Percentiles rank a stretch among this genome's conserved stretches.
phyloP scores from a whole-genome alignment of 92 coral and sea anemone species.

The Heliopora coerulea region DNA sequence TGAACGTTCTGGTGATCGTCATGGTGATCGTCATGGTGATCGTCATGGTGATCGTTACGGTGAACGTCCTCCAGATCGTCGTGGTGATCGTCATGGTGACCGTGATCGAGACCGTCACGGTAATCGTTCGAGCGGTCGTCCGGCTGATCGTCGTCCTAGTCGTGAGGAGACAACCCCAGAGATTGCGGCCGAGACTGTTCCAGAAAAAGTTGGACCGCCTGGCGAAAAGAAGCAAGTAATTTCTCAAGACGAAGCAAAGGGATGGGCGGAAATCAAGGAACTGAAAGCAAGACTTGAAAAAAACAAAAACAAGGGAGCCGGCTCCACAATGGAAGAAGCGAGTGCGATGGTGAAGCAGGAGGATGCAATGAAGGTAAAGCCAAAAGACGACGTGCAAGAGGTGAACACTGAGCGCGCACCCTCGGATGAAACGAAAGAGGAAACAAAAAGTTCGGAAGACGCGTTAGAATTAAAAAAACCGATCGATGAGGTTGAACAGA shows the following conservation, averaged over 20 bases:
- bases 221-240: background rate
- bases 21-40: conserved; percentile 51
- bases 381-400: background rate
- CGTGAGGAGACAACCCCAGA: background rate
- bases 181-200: background rate
- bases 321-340: conserved; percentile 21
- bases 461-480: background rate
- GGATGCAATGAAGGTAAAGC: conserved; percentile 35
- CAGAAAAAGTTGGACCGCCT: background rate
- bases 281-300: conserved; percentile 4
- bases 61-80: conserved; percentile 49
- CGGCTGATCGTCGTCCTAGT: conserved; percentile 3
- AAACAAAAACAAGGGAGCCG: conserved; percentile 47
- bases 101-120: conserved; percentile 26
- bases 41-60: conserved; percentile 50
- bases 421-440: background rate
- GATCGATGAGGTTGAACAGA: background rate
- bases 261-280: conserved; percentile 32
- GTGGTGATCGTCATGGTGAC: conserved; percentile 48
- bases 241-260: conserved; percentile 1
- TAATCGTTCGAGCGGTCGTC: conserved; percentile 45
- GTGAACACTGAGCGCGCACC: background rate
- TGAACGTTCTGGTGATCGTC: conserved; percentile 53
- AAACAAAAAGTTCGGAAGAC: background rate
- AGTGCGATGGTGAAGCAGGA: conserved; percentile 30